These are phyloP conservation scores for Chrysemys picta DNA, from an alignment of 2,113 vertebrate genomes.

Conservation along the genomic window DNA sequence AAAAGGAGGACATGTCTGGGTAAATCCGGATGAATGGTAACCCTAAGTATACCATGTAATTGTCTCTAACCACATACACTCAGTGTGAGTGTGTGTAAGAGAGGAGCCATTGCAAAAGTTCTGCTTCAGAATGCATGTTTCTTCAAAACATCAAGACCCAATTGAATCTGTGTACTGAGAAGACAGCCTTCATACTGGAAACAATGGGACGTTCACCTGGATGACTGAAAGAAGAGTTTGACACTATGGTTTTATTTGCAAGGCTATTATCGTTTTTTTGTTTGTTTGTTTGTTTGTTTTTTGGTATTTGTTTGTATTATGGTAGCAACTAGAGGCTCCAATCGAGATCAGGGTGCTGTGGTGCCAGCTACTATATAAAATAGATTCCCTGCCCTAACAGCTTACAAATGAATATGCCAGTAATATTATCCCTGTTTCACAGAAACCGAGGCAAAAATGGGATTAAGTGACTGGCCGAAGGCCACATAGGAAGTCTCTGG, in stretches of 20 bases:
- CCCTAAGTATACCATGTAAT: background rate
- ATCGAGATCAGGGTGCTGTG: background rate
- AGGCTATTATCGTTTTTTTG: background rate
- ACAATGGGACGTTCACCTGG: background rate
- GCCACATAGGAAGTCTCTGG: background rate
- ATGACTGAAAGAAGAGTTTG: background rate
- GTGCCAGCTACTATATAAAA: background rate
- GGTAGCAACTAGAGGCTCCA: background rate
- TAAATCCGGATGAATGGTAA: no score
- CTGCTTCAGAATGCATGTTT: background rate
- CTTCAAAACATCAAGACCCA: background rate
- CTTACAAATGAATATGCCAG: background rate
- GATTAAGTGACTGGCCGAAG: background rate
- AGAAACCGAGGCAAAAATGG: slow-evolving; percentile 14
- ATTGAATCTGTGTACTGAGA: background rate
- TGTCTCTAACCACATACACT: background rate
- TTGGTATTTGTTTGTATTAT: background rate
- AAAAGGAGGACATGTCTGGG: no score
- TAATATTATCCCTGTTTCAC: background rate
- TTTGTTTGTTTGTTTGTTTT: background rate
- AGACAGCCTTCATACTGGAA: background rate
- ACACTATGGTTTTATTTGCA: background rate
- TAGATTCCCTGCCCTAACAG: background rate
- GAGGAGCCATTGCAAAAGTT: background rate
- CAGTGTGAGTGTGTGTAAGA: background rate